Base-by-base conservation (phyloP, 2,888 invertebrate species). In the Lepas anatifera region DNA sequence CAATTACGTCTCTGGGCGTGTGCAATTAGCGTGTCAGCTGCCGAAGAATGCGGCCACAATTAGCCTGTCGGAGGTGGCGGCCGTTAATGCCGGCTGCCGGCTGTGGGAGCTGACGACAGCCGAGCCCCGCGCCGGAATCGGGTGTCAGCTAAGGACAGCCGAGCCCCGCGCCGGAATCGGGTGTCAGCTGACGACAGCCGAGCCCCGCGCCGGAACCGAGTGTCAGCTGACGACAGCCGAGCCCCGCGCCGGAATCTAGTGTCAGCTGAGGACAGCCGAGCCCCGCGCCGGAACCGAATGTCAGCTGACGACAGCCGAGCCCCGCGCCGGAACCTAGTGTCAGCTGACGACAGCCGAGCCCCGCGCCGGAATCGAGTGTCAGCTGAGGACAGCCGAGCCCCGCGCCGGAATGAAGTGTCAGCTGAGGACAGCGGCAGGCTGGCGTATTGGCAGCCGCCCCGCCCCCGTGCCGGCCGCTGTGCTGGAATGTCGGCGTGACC, bases 1-100 rank as follows among this genome's bases (percentile, higher is more conserved):
- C 58, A 58, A 58, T 58, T 58, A 58, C 58, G 32, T 58, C n/a
- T n/a, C 58, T 58, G 25, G 32, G 58, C 58, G 32, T 22, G 58
- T 32, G 58, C 58, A 32, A 58, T 58, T 58, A 58, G 29, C 4
- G 29, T 10, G 13, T 32, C 58, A 18, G 32, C 32, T 16, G 29
- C 32, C 22, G 58, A 27, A 32, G 32, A 29, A 18, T 27, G 32
- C 18, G 29, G 16, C 16, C 16, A 16, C 32, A 58, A 58, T 58
- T 58, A 58, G 58, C 32, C 48, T 32, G 58, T 18, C 13, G 6
- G 58, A 6, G 18, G 16, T 29, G 2, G 58, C 16, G 32, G 27
- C 22, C 48, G 11, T 29, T 58, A 58, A 58, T 58, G 29, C 22
- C 52, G 8, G 52, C 6, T 13, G 25, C 29, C 52, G 52, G 7